Conservation (phyloP, 2,888 invertebrate genomes). For the Xestia sexstrigata region DNA sequence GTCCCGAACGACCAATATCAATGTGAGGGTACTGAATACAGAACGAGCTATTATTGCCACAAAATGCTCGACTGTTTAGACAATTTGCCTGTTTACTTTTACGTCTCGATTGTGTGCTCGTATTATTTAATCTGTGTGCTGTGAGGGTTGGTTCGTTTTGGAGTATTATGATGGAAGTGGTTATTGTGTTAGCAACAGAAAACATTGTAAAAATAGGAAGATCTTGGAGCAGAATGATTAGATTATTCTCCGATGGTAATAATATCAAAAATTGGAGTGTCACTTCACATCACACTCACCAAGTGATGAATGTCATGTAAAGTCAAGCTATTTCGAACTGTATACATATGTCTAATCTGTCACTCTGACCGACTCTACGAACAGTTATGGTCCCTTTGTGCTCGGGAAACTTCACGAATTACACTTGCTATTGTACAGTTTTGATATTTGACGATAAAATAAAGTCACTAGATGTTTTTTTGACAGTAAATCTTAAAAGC, state of each 20-base stretch:
- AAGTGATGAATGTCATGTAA: not conserved
- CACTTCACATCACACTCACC: no score
- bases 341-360: not conserved
- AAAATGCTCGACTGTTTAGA: conserved; percentile 60
- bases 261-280: not conserved
- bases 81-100: conserved; percentile 64
- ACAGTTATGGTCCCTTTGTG: not conserved
- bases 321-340: not conserved
- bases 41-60: conserved; percentile 65
- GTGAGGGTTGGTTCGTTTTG: not conserved
- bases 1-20: conserved; percentile 62
- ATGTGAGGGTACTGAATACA: conserved; percentile 67
- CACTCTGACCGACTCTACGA: not conserved
- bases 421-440: not conserved
- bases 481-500: not conserved
- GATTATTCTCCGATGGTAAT: not conserved
- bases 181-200: not conserved
- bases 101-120: conserved; percentile 53
- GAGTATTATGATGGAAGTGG: not conserved
- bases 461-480: not conserved
- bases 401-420: not conserved
- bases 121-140: conserved; percentile 54
- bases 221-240: not conserved
- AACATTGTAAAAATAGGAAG: no score
- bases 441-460: not conserved